Evolutionary conservation across 2,888 invertebrate genomes (phyloP).

Genomic region (Synanthedon andrenaeformis): DNA sequence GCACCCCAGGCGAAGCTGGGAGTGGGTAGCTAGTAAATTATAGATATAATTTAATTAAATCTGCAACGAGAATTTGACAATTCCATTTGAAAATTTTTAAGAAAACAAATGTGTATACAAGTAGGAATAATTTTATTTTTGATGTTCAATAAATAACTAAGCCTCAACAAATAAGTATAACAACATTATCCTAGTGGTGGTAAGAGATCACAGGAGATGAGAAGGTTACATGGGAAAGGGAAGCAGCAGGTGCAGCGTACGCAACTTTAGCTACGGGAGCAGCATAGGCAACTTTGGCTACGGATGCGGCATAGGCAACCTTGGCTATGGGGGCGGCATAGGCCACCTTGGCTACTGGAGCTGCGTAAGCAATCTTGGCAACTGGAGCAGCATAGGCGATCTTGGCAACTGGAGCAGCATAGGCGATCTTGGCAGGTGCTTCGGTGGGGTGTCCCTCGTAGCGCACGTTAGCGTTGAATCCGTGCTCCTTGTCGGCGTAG

Average conservation of each 20-base stretch:
- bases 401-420: slow-evolving; percentile 6
- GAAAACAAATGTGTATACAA: too few relatives aligned
- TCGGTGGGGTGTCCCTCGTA: slow-evolving; percentile 46
- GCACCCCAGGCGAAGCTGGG: too few relatives aligned
- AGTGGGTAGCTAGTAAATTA: neutral
- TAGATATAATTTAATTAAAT: neutral
- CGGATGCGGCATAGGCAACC: slow-evolving; percentile 18
- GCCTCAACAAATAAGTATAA: neutral
- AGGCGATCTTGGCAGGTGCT: slow-evolving; percentile 11
- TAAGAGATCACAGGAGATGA: slow-evolving; percentile 49
- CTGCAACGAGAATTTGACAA: neutral
- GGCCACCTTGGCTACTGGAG: slow-evolving; percentile 9
- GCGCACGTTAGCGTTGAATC: slow-evolving; percentile 58
- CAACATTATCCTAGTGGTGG: slow-evolving; percentile 34
- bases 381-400: slow-evolving; percentile 6
- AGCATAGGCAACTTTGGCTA: slow-evolving; percentile 18
- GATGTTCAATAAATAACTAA: too few relatives aligned
- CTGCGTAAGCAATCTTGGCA: slow-evolving; percentile 4
- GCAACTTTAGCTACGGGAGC: slow-evolving; percentile 11
- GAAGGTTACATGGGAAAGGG: slow-evolving; percentile 17
- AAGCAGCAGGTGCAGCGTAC: slow-evolving; percentile 13
- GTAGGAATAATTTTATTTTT: too few relatives aligned
- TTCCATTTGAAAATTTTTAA: neutral
- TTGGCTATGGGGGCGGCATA: slow-evolving; percentile 5
- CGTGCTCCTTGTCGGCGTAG: slow-evolving; percentile 49